These are phyloP conservation scores for Aspidapion aeneum DNA, from an alignment of 2,888 invertebrate species.

Conservation along the genomic window DNA sequence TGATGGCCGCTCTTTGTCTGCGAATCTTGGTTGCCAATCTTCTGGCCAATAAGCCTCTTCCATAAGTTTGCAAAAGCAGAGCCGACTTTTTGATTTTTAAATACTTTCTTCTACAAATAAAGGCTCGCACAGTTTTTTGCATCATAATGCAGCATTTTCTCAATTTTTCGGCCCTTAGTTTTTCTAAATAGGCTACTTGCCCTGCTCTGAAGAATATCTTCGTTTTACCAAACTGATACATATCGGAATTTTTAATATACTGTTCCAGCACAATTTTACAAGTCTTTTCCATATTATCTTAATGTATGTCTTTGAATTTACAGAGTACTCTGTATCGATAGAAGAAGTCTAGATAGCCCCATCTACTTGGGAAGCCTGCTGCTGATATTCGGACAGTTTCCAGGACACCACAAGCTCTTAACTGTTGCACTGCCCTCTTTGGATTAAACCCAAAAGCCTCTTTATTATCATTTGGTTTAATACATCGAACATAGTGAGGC, in stretches of 20 bases:
- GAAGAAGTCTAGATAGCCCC: conserved; percentile 74
- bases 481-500: conserved; percentile 97
- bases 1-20: conserved; percentile 69
- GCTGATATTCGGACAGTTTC: conserved; percentile 98
- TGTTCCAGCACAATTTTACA: conserved; percentile 75
- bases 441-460: conserved; percentile 83
- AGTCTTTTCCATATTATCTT: conserved; percentile 71
- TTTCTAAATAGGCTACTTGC: conserved; percentile 96
- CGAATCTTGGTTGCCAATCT: conserved; percentile 67
- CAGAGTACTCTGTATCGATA: conserved; percentile 85
- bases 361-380: conserved; percentile 91
- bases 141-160: conserved; percentile 87
- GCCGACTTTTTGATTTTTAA: conserved; percentile 62
- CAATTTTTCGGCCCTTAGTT: conserved; percentile 79
- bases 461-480: conserved; percentile 92
- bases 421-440: conserved; percentile 81
- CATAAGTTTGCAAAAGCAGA: conserved; percentile 72
- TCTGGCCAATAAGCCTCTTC: conserved; percentile 80
- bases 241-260: conserved; percentile 81
- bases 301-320: conserved; percentile 69
- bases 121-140: conserved; percentile 86
- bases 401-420: conserved; percentile 92
- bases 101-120: conserved; percentile 72
- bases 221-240: conserved; percentile 95
- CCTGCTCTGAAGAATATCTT: conserved; percentile 99